phyloP scores from a whole-genome alignment of 2,797 vertebrate species.

The Typhlichthys eigenmanni region DNA sequence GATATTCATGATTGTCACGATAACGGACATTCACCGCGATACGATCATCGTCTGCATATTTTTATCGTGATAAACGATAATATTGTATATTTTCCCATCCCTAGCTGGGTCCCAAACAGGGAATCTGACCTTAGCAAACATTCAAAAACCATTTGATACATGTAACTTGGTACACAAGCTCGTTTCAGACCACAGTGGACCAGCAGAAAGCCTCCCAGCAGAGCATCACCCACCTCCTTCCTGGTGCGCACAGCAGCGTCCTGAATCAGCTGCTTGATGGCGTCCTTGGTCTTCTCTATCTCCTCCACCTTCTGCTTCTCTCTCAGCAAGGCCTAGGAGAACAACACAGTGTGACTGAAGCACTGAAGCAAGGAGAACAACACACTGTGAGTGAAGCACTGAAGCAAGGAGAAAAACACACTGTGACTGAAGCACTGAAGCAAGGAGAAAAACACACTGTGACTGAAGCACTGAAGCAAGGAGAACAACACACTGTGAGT shows the following conservation, averaged over 20 bases:
- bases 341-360: constrained; percentile 1
- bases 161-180: neutral
- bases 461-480: no score
- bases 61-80: no score
- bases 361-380: neutral
- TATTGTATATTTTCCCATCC: no score
- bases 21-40: no score
- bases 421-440: neutral
- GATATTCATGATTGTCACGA: no score
- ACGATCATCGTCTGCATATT: no score
- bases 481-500: no score
- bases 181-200: neutral
- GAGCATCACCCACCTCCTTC: constrained; percentile 75
- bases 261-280: constrained; percentile 82
- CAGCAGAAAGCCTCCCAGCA: neutral
- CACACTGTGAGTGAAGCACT: neutral
- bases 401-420: no score
- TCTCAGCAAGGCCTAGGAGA: constrained; percentile 81
- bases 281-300: constrained; percentile 85
- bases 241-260: constrained; percentile 81
- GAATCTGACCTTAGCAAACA: no score
- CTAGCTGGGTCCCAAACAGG: no score
- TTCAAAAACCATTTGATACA: neutral
- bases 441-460: neutral
- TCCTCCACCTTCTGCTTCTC: constrained; percentile 89